phyloP scores from a whole-genome alignment of 2,797 vertebrate genomes.

The Lutjanus campechanus region DNA sequence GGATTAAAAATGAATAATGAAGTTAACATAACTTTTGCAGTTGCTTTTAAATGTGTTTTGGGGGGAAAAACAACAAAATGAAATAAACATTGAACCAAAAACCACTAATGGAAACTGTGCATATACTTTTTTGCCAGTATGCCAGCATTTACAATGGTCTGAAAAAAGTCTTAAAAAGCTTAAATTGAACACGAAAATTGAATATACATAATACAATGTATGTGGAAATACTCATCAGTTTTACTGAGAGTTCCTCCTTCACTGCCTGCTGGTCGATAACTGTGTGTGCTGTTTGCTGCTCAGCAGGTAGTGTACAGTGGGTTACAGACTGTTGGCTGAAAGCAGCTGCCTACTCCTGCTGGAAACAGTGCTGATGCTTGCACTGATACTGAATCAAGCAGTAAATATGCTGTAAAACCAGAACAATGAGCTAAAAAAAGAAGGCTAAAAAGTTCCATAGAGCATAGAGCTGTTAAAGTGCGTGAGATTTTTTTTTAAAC shows the following conservation, averaged over 20 bases:
- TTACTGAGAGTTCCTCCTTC: neutral
- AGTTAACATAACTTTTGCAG: no score
- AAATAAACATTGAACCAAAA: no score
- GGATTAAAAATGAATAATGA: no score
- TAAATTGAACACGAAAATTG: no score
- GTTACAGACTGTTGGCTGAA: no score
- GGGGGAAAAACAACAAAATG: no score
- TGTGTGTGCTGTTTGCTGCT: neutral
- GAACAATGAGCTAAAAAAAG: slow-evolving; percentile 5
- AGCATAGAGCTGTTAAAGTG: neutral
- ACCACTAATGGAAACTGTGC: no score
- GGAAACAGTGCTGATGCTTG: neutral
- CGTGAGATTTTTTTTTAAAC: neutral
- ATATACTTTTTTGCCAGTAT: no score
- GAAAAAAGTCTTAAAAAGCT: no score
- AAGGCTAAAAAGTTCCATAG: neutral
- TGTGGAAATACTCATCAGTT: neutral
- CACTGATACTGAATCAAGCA: neutral
- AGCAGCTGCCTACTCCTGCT: neutral
- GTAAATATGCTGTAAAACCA: neutral
- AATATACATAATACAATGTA: no score
- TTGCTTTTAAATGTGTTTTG: no score
- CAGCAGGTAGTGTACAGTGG: neutral
- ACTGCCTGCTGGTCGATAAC: neutral
- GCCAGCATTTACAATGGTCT: no score